Base-by-base conservation (phyloP, 2,113 vertebrate species). In the Calypte anna region DNA sequence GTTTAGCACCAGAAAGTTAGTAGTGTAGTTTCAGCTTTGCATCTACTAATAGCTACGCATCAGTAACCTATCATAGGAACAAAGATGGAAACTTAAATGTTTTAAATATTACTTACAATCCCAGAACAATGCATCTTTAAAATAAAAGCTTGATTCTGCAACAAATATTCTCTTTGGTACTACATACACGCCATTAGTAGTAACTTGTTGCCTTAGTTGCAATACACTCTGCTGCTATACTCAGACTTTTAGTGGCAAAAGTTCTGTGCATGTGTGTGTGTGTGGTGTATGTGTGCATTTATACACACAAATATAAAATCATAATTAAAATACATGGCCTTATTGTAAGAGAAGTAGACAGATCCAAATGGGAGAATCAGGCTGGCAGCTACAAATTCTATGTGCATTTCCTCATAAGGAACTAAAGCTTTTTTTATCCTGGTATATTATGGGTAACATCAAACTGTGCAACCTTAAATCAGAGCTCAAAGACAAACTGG, bases 391-490 rank as follows among this genome's bases (percentile, higher is more conserved):
- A 79, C 53, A 67, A 74, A 90, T 88, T 77, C 68, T 40, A 53
- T 30, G 44, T 86, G 14, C 50, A 46, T 59, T 94, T 84, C 91
- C 86, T 91, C 62, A 84, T 81, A 94, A 88, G 92, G 81, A 95
- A 86, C 76, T 93, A 69, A 96, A 76, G 82, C 80, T 91, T 95
- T 69, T 85, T 82, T 82, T 58, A 76, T 77, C 87, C 64, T 66
- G 30, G 40, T 50, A 23, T 86, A 44, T 88, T 67, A 86, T 14
- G 85, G 86, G 88, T 92, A 82, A 73, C 67, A 94, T 87, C 46
- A 84, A 96, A 93, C 51, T 74, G 46, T 93, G 89, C 80, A 96
- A 92, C 55, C 86, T 74, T 77, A 90, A 94, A 82, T 91, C 53
- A 83, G 67, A 94, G 70, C 88, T 95, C 76, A 84, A 48, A 93